Evolutionary conservation across 2,113 vertebrate genomes (phyloP).

Genomic region (Hiodon tergisus): DNA sequence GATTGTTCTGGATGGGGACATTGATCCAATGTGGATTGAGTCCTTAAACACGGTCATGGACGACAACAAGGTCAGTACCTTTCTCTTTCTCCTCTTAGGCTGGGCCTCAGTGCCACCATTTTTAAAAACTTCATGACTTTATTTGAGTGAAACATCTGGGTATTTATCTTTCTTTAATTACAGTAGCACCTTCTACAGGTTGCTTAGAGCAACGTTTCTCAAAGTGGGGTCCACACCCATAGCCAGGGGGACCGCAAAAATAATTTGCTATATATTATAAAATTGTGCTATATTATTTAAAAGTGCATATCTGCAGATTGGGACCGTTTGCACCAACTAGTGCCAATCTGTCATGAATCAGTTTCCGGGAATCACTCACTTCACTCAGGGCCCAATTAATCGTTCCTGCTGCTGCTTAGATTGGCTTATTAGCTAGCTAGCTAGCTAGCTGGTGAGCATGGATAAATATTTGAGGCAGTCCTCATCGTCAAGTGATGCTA

Average conservation of each 20-base stretch:
- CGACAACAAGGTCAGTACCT: conserved; percentile 59
- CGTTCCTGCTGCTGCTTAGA: not conserved
- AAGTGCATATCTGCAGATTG: too few species aligned
- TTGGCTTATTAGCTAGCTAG: not conserved
- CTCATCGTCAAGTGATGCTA: conserved; percentile 1
- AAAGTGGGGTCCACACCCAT: too few species aligned
- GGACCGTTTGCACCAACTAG: too few species aligned
- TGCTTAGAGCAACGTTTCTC: too few species aligned
- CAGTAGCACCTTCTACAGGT: too few species aligned
- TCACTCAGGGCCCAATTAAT: not conserved
- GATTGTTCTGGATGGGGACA: conserved; percentile 67
- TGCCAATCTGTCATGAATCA: too few species aligned
- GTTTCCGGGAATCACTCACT: too few species aligned
- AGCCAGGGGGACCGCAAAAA: too few species aligned
- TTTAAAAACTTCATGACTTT: not conserved
- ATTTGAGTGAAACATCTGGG: not conserved
- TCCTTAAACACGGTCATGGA: conserved; percentile 71
- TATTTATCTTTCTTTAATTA: too few species aligned
- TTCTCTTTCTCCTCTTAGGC: not conserved
- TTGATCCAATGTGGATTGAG: conserved; percentile 68
- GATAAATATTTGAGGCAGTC: conserved; percentile 9
- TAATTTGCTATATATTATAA: too few species aligned
- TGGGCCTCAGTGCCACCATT: not conserved
- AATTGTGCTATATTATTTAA: too few species aligned
- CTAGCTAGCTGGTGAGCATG: not conserved